phyloP scores from a whole-genome alignment of 2,888 invertebrate genomes.

The Eubasilissa splendida region DNA sequence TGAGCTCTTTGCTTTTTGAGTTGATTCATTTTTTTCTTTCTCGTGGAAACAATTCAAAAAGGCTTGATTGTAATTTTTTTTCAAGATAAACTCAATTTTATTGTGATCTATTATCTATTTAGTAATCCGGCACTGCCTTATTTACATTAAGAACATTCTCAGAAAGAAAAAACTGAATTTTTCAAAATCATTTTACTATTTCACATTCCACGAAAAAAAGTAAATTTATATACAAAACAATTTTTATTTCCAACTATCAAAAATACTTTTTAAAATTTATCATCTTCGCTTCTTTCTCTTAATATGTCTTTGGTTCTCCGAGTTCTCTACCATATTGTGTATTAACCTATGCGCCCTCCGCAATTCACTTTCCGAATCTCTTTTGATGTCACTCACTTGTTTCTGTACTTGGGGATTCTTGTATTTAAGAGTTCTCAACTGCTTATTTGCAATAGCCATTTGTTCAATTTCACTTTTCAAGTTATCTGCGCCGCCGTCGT shows the following conservation, averaged over 20 bases:
- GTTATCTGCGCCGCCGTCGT: conserved; percentile 52
- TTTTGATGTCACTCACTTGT: conserved; percentile 64
- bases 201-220: not conserved
- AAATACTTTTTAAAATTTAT: conserved; percentile 33
- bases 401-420: conserved; percentile 70
- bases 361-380: conserved; percentile 59
- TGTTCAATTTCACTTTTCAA: conserved; percentile 60
- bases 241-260: not conserved
- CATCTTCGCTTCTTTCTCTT: conserved; percentile 50
- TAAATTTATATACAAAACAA: not conserved
- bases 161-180: not conserved
- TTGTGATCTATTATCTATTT: no score
- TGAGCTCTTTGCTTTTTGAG: no score
- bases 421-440: conserved; percentile 64
- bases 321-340: conserved; percentile 7
- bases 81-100: no score
- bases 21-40: no score
- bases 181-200: not conserved
- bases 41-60: no score
- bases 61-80: no score
- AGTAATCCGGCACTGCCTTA: no score
- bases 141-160: no score
- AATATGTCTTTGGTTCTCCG: conserved; percentile 15
- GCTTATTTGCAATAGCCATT: conserved; percentile 60
- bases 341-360: conserved; percentile 19